A percentile compares a stretch with the other conserved stretches of the same genome.
Evolutionary conservation across 2,113 vertebrate genomes (phyloP).

Genomic region (Theristicus caerulescens): DNA sequence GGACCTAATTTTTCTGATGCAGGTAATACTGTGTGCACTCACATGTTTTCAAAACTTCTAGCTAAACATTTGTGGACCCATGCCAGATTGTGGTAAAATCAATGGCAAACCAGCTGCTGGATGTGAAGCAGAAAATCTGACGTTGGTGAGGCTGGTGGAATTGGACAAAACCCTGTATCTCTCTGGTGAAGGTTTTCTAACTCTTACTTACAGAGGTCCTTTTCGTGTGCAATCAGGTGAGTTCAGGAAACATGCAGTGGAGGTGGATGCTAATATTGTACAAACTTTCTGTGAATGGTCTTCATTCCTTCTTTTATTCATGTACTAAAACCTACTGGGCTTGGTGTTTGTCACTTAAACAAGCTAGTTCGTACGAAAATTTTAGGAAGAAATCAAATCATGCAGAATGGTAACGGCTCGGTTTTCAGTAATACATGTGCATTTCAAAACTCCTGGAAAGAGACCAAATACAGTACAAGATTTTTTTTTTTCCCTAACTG

Average conservation of each 20-base stretch:
- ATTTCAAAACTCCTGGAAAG: background rate
- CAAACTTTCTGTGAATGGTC: background rate
- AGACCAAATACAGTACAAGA: background rate
- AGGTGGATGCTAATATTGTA: background rate
- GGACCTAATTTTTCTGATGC: background rate
- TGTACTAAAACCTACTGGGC: background rate
- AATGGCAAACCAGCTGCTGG: conserved; percentile 67
- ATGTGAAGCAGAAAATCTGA: conserved; percentile 77
- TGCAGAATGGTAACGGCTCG: background rate
- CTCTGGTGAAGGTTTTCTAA: conserved; percentile 84
- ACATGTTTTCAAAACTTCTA: conserved; percentile 46
- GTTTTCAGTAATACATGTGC: background rate
- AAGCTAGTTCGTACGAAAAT: background rate
- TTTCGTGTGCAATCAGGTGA: conserved; percentile 72
- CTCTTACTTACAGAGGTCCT: conserved; percentile 84
- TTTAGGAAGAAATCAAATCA: background rate
- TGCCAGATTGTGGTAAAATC: conserved; percentile 72
- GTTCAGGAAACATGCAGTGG: background rate
- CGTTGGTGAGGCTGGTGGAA: conserved; percentile 71
- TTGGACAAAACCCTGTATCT: conserved; percentile 81
- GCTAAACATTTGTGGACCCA: conserved; percentile 87
- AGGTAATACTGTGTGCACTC: background rate
- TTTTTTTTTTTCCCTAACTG: background rate
- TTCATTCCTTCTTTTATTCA: background rate
- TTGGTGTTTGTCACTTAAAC: background rate